Conservation (phyloP, 2,888 invertebrate genomes). For the Aspidiotus destructor region DNA sequence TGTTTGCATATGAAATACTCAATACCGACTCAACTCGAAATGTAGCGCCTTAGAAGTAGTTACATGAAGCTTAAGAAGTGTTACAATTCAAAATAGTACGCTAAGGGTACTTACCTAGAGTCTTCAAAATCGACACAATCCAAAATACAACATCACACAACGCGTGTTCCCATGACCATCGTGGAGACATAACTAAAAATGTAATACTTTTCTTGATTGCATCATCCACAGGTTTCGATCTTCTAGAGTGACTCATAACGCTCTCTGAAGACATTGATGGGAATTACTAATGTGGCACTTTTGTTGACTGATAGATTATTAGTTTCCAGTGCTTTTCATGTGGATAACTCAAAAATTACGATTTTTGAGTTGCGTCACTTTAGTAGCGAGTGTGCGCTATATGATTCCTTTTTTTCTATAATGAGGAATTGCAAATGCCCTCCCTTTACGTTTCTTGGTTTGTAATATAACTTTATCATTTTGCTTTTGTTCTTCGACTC, state of each 20-base stretch:
- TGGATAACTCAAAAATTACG: neutral
- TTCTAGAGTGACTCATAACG: neutral
- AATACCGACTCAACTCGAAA: slow-evolving; percentile 22
- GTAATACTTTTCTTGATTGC: neutral
- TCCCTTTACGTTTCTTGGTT: too few relatives aligned
- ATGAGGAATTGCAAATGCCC: too few relatives aligned
- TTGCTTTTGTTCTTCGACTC: too few relatives aligned
- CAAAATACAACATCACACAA: slow-evolving; percentile 3
- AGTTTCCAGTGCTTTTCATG: neutral
- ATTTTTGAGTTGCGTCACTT: neutral
- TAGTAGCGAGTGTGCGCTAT: neutral
- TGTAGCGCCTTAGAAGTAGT: neutral
- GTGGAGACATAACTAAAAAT: neutral
- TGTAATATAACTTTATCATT: too few relatives aligned
- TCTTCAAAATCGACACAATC: slow-evolving; percentile 13
- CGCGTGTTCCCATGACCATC: neutral
- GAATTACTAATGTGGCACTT: neutral
- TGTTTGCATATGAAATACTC: slow-evolving; percentile 14
- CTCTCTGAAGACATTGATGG: neutral
- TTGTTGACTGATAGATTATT: neutral
- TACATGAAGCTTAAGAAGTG: slow-evolving; percentile 9
- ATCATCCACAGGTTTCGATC: neutral
- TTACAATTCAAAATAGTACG: slow-evolving; percentile 16
- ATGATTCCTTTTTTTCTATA: too few relatives aligned
- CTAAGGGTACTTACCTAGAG: neutral